Conservation (phyloP, 2,113 vertebrate species). For the Rhinogobius similis region DNA sequence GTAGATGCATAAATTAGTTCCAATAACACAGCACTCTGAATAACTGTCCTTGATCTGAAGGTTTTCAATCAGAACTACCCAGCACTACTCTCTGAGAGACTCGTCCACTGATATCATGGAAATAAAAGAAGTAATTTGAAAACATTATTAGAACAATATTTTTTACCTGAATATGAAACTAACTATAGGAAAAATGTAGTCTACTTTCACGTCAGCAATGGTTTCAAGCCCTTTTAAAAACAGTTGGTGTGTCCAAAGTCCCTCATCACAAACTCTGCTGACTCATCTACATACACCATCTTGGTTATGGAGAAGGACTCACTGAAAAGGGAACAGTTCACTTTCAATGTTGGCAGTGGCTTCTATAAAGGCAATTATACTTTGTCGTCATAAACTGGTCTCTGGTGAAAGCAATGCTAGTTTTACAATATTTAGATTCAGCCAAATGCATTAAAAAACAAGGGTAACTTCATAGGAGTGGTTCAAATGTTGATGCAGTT, state of each 20-base stretch:
- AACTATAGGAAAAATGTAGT: not conserved
- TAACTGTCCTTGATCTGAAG: not conserved
- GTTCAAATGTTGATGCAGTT: not conserved
- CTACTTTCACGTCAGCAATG: not conserved
- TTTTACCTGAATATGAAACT: not conserved
- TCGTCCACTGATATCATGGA: not conserved
- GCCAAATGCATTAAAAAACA: not conserved
- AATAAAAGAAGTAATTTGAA: not conserved
- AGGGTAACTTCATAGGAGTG: no score
- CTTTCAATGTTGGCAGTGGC: conserved; percentile 15
- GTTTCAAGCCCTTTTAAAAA: not conserved
- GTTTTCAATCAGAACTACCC: not conserved
- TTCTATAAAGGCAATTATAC: conserved; percentile 34
- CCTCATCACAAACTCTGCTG: conserved; percentile 17
- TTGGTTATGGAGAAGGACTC: conserved; percentile 4
- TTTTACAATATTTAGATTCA: not conserved
- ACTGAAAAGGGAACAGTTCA: conserved; percentile 27
- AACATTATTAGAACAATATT: not conserved
- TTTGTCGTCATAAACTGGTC: conserved; percentile 34
- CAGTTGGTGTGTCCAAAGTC: conserved; percentile 9
- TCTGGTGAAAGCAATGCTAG: not conserved
- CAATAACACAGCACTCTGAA: conserved; percentile 3
- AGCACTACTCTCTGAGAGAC: not conserved
- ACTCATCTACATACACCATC: conserved; percentile 27
- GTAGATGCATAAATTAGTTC: not conserved